Conservation (phyloP, 2,888 invertebrate species). For the Troides helena region DNA sequence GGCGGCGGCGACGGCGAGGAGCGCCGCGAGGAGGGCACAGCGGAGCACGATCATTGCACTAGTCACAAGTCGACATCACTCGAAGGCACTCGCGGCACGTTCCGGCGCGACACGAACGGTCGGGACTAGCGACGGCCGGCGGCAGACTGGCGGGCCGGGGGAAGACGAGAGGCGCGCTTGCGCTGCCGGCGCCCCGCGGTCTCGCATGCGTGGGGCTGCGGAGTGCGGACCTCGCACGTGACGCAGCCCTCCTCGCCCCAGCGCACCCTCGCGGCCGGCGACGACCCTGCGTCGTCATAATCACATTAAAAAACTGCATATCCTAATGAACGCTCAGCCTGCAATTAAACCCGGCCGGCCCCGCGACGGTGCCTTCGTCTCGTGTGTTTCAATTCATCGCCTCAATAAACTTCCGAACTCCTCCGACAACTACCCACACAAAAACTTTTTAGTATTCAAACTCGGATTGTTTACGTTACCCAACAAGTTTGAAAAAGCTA, state of each 20-base stretch:
- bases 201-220: conserved; percentile 80
- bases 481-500: background rate
- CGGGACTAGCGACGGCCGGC: conserved; percentile 78
- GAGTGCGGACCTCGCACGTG: conserved; percentile 79
- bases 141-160: conserved; percentile 74
- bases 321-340: conserved; percentile 76
- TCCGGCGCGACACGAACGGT: conserved; percentile 72
- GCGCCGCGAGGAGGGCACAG: conserved; percentile 75
- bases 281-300: conserved; percentile 75
- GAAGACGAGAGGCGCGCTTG: conserved; percentile 54
- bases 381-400: conserved; percentile 28
- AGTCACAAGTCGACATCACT: conserved; percentile 78
- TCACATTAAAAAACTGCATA: conserved; percentile 77
- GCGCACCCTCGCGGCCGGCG: conserved; percentile 59
- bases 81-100: conserved; percentile 60
- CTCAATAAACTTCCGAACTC: background rate
- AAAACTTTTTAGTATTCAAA: conserved; percentile 1
- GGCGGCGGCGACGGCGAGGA: conserved; percentile 79
- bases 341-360: conserved; percentile 66
- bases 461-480: conserved; percentile 4
- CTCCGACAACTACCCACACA: background rate
- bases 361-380: conserved; percentile 47
- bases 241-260: conserved; percentile 78
- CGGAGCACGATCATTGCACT: conserved; percentile 78
- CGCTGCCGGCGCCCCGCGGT: conserved; percentile 72